Conservation (phyloP, 2,113 vertebrate genomes). For the Tretioscincus oriximinensis region DNA sequence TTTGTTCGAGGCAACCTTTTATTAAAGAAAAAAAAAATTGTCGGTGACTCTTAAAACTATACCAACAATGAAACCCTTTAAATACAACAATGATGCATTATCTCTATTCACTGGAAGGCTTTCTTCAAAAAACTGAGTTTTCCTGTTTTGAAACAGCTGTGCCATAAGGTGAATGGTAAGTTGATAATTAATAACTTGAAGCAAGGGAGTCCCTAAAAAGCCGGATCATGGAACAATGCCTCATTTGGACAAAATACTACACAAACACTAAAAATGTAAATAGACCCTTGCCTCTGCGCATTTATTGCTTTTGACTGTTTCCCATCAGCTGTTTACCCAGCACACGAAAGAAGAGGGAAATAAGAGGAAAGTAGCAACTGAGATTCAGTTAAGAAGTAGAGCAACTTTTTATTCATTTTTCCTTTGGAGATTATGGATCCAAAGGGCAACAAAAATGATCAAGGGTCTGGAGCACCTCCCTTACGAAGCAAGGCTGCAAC, state of each 20-base stretch:
- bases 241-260: slow-evolving; percentile 16
- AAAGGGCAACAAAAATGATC: too few species aligned
- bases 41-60: background rate
- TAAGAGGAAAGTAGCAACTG: background rate
- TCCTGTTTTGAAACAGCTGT: slow-evolving; percentile 19
- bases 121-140: background rate
- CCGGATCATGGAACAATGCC: background rate
- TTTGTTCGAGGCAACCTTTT: background rate
- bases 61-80: too few species aligned
- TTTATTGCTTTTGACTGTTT: background rate
- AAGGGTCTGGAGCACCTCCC: too few species aligned
- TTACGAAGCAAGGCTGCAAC: too few species aligned
- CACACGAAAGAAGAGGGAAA: background rate
- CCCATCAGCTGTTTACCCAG: background rate
- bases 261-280: slow-evolving; percentile 23
- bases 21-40: background rate
- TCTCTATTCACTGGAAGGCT: background rate
- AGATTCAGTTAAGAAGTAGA: background rate
- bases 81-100: background rate
- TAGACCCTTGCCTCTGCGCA: background rate
- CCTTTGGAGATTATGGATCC: too few species aligned
- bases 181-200: slow-evolving; percentile 16
- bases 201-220: background rate
- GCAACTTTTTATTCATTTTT: background rate
- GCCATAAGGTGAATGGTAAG: slow-evolving; percentile 6